Evolutionary conservation across 2,797 vertebrate species (phyloP).

Genomic region (Silurus lanzhouensis): DNA sequence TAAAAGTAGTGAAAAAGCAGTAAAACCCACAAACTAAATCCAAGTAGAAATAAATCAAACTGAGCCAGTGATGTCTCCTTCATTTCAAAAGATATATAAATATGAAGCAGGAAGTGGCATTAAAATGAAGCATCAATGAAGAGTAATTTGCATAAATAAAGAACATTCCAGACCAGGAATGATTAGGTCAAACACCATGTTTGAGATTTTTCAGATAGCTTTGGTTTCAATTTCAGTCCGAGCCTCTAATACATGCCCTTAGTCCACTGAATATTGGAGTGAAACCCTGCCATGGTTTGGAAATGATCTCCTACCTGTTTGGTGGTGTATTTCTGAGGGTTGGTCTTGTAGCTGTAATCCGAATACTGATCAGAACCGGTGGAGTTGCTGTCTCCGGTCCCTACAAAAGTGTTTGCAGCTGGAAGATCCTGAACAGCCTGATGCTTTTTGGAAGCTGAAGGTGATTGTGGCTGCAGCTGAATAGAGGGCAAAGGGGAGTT

Average conservation of each 20-base stretch:
- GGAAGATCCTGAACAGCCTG: slow-evolving; percentile 98
- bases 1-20: slow-evolving; percentile 64
- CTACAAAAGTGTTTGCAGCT: slow-evolving; percentile 97
- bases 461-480: slow-evolving; percentile 95
- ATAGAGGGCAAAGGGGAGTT: slow-evolving; percentile 96
- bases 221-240: slow-evolving; percentile 68
- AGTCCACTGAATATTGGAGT: slow-evolving; percentile 85
- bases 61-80: slow-evolving; percentile 57
- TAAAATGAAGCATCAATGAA: slow-evolving; percentile 19
- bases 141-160: slow-evolving; percentile 34
- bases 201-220: slow-evolving; percentile 65
- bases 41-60: slow-evolving; percentile 56
- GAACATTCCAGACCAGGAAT: neutral
- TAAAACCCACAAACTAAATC: slow-evolving; percentile 54
- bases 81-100: slow-evolving; percentile 52
- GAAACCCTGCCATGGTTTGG: slow-evolving; percentile 82
- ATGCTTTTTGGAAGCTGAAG: slow-evolving; percentile 98
- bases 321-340: slow-evolving; percentile 97
- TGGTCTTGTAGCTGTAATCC: slow-evolving; percentile 99
- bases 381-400: slow-evolving; percentile 96
- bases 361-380: slow-evolving; percentile 99
- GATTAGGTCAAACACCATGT: slow-evolving; percentile 18
- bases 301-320: slow-evolving; percentile 99
- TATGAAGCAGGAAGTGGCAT: slow-evolving; percentile 38
- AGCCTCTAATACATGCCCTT: slow-evolving; percentile 84